Conservation (phyloP, 2,113 vertebrate species). For the Mesitornis unicolor region DNA sequence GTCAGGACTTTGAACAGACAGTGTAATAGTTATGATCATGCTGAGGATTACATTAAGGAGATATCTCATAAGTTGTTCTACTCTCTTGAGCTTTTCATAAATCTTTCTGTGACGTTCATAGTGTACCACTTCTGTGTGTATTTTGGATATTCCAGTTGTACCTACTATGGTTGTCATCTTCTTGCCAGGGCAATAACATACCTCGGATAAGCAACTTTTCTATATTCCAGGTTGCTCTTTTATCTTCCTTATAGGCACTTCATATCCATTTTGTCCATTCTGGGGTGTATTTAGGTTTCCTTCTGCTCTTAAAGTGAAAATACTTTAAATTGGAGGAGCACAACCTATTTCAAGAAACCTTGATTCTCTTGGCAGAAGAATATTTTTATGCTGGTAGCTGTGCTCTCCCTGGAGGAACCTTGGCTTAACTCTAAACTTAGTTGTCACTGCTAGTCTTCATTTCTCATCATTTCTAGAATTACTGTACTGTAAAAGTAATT, state of each 20-base stretch:
- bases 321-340: background rate
- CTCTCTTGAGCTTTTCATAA: background rate
- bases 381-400: background rate
- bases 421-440: background rate
- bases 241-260: background rate
- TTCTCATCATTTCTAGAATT: slow-evolving; percentile 48
- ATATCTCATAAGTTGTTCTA: background rate
- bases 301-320: background rate
- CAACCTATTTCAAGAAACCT: background rate
- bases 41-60: background rate
- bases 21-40: background rate
- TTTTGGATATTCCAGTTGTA: background rate
- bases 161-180: background rate
- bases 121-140: background rate
- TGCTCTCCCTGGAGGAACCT: background rate
- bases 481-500: slow-evolving; percentile 31
- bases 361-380: background rate
- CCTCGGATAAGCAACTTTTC: background rate
- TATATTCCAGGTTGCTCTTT: background rate
- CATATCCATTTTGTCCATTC: background rate
- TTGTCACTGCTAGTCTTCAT: slow-evolving; percentile 21
- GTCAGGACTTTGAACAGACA: background rate
- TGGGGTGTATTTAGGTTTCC: background rate
- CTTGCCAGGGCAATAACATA: accelerated
- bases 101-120: background rate